A percentile compares a stretch with the other conserved stretches of the same genome.
Conservation (phyloP, 2,797 vertebrate species). For the Molossus alvarezi region DNA sequence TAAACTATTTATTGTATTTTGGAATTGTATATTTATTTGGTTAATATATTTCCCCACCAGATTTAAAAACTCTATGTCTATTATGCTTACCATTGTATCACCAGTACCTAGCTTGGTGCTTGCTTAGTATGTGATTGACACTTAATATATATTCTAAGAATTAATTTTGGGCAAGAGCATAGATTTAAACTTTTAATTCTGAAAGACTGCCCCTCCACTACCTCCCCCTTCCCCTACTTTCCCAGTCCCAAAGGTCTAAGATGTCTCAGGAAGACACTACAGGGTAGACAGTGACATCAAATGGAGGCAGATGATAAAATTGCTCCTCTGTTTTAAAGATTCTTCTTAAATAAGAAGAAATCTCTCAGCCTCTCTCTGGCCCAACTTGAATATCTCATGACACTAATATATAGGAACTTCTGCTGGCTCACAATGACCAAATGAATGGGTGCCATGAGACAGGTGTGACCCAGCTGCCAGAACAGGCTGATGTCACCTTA, state of each 20-base stretch:
- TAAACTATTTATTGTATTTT: conserved; percentile 36
- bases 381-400: conserved; percentile 28
- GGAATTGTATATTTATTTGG: conserved; percentile 22
- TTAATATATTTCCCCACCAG: conserved; percentile 27
- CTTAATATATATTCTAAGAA: conserved; percentile 35
- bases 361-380: conserved; percentile 1
- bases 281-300: conserved; percentile 21
- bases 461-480: conserved; percentile 6
- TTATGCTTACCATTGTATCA: background rate
- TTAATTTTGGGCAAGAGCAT: conserved; percentile 37
- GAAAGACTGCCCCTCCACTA: background rate
- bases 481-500: conserved; percentile 34
- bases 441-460: background rate
- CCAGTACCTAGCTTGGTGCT: background rate
- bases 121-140: background rate
- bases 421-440: conserved; percentile 30
- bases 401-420: conserved; percentile 24
- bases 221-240: background rate
- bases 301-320: background rate
- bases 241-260: conserved; percentile 4
- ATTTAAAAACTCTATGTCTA: conserved; percentile 41
- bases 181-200: conserved; percentile 41
- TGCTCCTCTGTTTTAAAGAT: conserved; percentile 45
- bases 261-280: conserved; percentile 9
- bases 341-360: conserved; percentile 44